Evolutionary conservation across 2,797 vertebrate species (phyloP).

Genomic region (Gymnodraco acuticeps): DNA sequence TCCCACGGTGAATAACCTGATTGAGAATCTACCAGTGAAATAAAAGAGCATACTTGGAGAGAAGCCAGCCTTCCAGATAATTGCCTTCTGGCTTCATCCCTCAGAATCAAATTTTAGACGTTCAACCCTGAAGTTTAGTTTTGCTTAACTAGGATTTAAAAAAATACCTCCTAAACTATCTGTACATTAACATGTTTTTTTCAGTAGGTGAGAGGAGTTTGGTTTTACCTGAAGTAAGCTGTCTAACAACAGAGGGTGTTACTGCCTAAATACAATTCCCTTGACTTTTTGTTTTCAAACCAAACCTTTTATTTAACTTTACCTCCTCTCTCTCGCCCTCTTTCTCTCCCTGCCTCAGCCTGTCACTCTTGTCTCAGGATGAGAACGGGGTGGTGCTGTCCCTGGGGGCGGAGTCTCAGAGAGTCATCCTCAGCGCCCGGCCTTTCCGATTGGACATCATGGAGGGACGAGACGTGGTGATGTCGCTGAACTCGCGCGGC

Average conservation of each 20-base stretch:
- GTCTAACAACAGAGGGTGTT: too few relatives aligned
- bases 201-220: too few relatives aligned
- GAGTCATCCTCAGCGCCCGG: slow-evolving; percentile 88
- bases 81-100: not conserved
- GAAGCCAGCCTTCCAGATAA: slow-evolving; percentile 3
- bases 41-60: not conserved
- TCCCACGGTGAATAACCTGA: not conserved
- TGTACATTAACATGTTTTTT: too few relatives aligned
- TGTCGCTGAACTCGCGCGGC: slow-evolving; percentile 94
- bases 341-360: slow-evolving; percentile 46
- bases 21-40: not conserved
- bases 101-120: too few relatives aligned
- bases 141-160: too few relatives aligned
- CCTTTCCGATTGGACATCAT: slow-evolving; percentile 94
- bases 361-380: slow-evolving; percentile 86
- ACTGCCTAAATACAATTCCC: not conserved
- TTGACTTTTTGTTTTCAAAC: not conserved
- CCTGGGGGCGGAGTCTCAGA: slow-evolving; percentile 85
- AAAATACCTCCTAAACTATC: too few relatives aligned
- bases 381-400: slow-evolving; percentile 92
- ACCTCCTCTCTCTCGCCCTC: slow-evolving; percentile 1
- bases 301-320: slow-evolving; percentile 5
- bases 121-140: too few relatives aligned
- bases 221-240: not conserved
- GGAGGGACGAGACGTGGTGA: slow-evolving; percentile 88